A percentile compares a stretch with the other conserved stretches of the same genome.
Evolutionary conservation across 2,888 invertebrate genomes (phyloP).

Genomic region (Lacanobia wlatinum): DNA sequence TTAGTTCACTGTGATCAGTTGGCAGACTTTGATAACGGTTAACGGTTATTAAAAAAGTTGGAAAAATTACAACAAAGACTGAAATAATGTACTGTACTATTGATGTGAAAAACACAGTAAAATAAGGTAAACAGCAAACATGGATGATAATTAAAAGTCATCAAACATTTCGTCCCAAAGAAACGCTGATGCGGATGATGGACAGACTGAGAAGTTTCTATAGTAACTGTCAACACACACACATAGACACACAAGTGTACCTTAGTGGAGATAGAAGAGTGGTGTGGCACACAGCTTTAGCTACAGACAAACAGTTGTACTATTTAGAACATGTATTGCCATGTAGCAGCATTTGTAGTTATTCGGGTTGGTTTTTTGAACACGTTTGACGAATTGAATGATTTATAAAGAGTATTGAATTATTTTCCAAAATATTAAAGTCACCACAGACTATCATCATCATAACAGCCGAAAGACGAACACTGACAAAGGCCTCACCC

Average conservation of each 20-base stretch:
- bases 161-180: constrained; percentile 62
- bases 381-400: too few species aligned
- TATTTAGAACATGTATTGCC: constrained; percentile 45
- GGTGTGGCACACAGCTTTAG: constrained; percentile 80
- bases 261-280: constrained; percentile 75
- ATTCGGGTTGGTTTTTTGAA: too few species aligned
- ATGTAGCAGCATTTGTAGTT: too few species aligned
- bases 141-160: not conserved
- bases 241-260: constrained; percentile 68
- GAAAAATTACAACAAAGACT: not conserved
- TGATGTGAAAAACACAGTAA: not conserved
- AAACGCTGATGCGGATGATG: constrained; percentile 57
- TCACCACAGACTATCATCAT: too few species aligned
- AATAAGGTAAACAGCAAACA: constrained; percentile 6
- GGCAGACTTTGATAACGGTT: too few species aligned
- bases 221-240: constrained; percentile 38
- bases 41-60: not conserved
- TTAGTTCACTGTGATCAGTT: too few species aligned
- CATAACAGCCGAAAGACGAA: too few species aligned
- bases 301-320: constrained; percentile 68
- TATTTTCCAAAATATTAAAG: too few species aligned
- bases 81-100: not conserved
- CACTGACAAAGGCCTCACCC: too few species aligned
- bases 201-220: not conserved
- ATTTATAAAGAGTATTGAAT: too few species aligned